phyloP scores from a whole-genome alignment of 2,888 invertebrate genomes.

The Scaptomyza caliginosa region DNA sequence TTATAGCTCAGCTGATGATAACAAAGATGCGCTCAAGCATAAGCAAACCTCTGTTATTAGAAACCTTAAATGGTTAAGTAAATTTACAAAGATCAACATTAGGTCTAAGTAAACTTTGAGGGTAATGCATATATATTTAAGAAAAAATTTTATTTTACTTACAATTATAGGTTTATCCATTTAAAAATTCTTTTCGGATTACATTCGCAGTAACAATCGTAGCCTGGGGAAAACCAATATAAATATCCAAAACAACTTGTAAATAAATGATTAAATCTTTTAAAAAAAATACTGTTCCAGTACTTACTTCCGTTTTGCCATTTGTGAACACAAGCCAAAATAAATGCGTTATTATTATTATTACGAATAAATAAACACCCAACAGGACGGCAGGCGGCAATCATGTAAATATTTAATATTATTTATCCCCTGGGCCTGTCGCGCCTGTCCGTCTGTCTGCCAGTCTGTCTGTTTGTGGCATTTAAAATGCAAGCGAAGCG shows the following conservation, averaged over 20 bases:
- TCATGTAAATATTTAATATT: constrained; percentile 67
- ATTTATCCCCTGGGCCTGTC: constrained; percentile 67
- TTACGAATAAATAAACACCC: constrained; percentile 8
- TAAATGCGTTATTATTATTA: constrained; percentile 39
- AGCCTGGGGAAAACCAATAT: too few species aligned
- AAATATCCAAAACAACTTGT: not conserved
- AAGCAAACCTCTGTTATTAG: constrained; percentile 39
- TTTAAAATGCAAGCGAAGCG: constrained; percentile 74
- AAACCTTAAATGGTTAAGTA: not conserved
- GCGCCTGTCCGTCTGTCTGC: not conserved
- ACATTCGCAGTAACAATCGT: too few species aligned
- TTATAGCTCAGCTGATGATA: constrained; percentile 54
- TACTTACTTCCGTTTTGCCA: not conserved
- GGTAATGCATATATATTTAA: too few species aligned
- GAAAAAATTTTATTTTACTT: too few species aligned
- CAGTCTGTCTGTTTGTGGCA: constrained; percentile 41
- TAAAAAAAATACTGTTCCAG: constrained; percentile 43
- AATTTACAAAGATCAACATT: not conserved
- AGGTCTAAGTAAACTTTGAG: not conserved
- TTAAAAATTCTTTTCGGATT: too few species aligned
- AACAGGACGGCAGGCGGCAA: not conserved
- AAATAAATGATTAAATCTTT: constrained; percentile 27
- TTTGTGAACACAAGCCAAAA: not conserved
- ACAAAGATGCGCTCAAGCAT: constrained; percentile 43
- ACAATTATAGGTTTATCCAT: too few species aligned